phyloP scores from a whole-genome alignment of 2,797 vertebrate species.

The Intellagama lesueurii region DNA sequence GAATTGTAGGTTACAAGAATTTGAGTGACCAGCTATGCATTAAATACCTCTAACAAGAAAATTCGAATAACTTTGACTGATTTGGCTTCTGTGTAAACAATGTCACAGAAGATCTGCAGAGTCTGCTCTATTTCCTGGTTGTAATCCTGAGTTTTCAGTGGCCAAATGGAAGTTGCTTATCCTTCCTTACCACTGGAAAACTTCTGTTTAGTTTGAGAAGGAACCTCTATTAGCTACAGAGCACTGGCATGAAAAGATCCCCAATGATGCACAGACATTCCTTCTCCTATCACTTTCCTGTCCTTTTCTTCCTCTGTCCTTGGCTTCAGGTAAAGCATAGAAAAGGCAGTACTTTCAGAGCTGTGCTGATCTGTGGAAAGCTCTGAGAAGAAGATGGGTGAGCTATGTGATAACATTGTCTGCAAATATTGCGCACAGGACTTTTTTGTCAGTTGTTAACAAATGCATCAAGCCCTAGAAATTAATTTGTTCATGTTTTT shows the following conservation, averaged over 20 bases:
- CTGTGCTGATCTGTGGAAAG: background rate
- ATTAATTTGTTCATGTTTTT: background rate
- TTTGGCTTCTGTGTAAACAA: background rate
- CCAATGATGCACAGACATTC: no score
- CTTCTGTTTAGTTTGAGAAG: background rate
- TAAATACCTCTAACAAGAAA: background rate
- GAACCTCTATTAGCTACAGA: no score
- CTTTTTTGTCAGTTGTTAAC: background rate
- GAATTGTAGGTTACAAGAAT: background rate
- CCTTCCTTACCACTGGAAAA: background rate
- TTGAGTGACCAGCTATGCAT: background rate
- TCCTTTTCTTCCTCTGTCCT: background rate
- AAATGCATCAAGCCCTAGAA: background rate
- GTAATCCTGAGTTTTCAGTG: background rate
- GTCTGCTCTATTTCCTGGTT: background rate
- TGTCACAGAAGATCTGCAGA: background rate
- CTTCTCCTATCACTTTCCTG: background rate
- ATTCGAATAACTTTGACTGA: background rate
- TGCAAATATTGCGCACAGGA: background rate
- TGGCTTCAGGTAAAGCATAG: no score
- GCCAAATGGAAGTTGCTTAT: background rate
- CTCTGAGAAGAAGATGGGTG: background rate
- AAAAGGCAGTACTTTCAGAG: background rate
- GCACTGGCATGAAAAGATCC: background rate
- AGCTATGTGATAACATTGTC: background rate